Evolutionary conservation across 2,797 vertebrate species (phyloP), one percentile per base, ranked within the genome.

Genomic region (Coregonus suidteri): DNA sequence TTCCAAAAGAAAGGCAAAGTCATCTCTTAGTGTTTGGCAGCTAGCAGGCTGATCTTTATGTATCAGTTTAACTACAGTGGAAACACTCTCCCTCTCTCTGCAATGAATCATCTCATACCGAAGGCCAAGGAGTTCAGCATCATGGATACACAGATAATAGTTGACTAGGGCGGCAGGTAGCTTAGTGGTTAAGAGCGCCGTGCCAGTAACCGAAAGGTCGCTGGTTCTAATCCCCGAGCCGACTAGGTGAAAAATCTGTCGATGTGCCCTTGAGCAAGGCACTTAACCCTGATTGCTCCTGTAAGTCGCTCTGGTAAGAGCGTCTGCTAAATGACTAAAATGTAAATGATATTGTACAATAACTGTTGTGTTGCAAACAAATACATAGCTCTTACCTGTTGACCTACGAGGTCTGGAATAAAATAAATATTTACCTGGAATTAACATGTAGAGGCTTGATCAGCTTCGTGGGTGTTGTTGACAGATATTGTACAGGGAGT

Each of bases 1-100:
- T 90, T 86, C 80, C 77, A 71, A 79, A 73, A 82, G 84, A 87
- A 79, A 81, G 85, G 84, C 86, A 82, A 88, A 84, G 74, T 85
- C 78, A 82, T 85, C 78, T 82, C 75, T 86, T 84, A 70, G 13
- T 15, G 41, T 67, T 78, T 77, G 83, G 80, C 80, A 67, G 51
- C 64, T 77, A 14, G 31, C 16, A 59, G 5, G n/a, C 54, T 77
- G 54, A 64, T n/a, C n/a, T n/a, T n/a, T n/a, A n/a, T n/a, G n/a
- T n/a, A n/a, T 77, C 68, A 25, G 25, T 25, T 25, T 25, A 25
- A 25, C 25, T 25, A 25, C 77, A 83, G 84, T 68, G n/a, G 30
- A 15, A 74, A 65, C 65, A 77, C 68, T 80, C 73, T 54, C 16
- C 6, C 4, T 59, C 54, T 59, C 6, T 59, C 18, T 71, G 64